Evolutionary conservation across 2,888 invertebrate genomes (phyloP).

Genomic region (Philonicus albiceps): DNA sequence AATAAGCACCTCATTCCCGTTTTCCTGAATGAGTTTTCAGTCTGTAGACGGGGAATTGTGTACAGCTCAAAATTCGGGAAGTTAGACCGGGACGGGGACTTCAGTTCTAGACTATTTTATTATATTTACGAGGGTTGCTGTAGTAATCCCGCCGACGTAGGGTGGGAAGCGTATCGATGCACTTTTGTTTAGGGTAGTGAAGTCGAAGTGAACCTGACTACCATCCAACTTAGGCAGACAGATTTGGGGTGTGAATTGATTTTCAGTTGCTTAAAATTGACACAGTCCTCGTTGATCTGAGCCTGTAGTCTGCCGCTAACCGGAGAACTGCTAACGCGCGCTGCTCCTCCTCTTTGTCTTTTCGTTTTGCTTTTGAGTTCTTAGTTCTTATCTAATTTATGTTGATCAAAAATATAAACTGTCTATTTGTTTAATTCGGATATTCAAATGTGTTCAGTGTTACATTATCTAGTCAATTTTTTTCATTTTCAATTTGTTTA

Average conservation of each 20-base stretch:
- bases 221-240: neutral
- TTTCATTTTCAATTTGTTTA: constrained; percentile 6
- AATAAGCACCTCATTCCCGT: constrained; percentile 30
- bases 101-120: neutral
- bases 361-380: constrained; percentile 26
- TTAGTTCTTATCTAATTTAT: constrained; percentile 8
- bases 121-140: constrained; percentile 11
- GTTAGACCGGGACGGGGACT: neutral
- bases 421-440: neutral
- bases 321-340: neutral
- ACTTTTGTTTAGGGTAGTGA: constrained; percentile 31
- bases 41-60: neutral
- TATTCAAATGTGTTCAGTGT: constrained; percentile 12
- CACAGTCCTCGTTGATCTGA: neutral
- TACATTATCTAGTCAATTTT: neutral
- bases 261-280: constrained; percentile 30
- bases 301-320: constrained; percentile 8
- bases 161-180: constrained; percentile 33
- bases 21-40: constrained; percentile 2
- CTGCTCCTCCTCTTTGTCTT: neutral
- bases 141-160: constrained; percentile 3
- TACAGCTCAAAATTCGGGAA: neutral
- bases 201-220: constrained; percentile 1
- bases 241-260: constrained; percentile 33
- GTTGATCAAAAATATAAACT: neutral